Conservation (phyloP, 2,888 invertebrate genomes). For the Crioceris asparagi region DNA sequence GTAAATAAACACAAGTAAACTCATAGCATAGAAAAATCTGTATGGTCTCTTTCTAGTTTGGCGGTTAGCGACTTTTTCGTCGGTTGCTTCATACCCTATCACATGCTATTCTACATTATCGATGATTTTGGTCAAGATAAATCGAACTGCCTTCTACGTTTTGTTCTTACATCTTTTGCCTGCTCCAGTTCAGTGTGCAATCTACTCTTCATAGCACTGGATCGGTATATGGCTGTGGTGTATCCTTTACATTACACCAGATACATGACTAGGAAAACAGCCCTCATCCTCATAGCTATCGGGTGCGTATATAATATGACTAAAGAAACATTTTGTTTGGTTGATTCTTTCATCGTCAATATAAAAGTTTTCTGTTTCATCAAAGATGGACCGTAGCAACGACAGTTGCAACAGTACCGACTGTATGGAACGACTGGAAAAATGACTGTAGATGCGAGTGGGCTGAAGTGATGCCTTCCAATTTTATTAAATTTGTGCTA, state of each 20-base stretch:
- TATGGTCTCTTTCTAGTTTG: too few relatives aligned
- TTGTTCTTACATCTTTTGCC: conserved; percentile 63
- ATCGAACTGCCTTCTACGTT: conserved; percentile 57
- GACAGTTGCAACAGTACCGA: conserved; percentile 55
- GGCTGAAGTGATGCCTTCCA: conserved; percentile 47
- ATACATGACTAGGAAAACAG: conserved; percentile 60
- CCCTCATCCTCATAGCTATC: conserved; percentile 49
- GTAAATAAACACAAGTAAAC: too few relatives aligned
- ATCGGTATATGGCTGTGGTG: conserved; percentile 69
- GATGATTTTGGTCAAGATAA: conserved; percentile 47
- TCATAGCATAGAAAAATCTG: too few relatives aligned
- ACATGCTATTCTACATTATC: conserved; percentile 62
- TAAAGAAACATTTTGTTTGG: background rate
- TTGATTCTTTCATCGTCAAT: background rate
- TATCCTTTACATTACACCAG: conserved; percentile 68
- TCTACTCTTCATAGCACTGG: conserved; percentile 66
- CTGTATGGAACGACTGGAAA: conserved; percentile 70
- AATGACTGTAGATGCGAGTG: conserved; percentile 49
- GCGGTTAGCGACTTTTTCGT: conserved; percentile 64
- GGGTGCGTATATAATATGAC: conserved; percentile 55
- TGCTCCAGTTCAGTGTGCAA: conserved; percentile 72
- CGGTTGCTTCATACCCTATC: conserved; percentile 66
- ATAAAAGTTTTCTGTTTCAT: background rate
- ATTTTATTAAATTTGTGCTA: conserved; percentile 41
- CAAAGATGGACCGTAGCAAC: conserved; percentile 51